These are phyloP conservation scores for Sepioteuthis lessoniana DNA, from an alignment of 2,888 invertebrate genomes.

Conservation along the genomic window DNA sequence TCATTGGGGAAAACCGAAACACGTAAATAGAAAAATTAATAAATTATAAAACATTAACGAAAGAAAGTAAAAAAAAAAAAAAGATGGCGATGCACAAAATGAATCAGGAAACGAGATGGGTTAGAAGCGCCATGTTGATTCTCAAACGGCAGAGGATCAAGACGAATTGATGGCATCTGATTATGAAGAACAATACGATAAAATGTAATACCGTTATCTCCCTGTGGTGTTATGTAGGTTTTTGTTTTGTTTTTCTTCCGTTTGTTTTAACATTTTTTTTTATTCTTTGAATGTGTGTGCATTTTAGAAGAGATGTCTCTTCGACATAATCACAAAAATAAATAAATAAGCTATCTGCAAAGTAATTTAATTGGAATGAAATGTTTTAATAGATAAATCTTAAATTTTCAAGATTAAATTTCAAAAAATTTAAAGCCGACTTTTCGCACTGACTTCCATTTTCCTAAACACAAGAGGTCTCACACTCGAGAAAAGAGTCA, in stretches of 20 bases:
- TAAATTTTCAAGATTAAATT: too few relatives aligned
- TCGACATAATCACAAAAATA: background rate
- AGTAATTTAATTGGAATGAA: too few relatives aligned
- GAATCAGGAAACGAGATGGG: background rate
- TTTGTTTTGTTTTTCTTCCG: background rate
- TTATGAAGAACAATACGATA: background rate
- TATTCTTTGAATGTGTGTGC: background rate
- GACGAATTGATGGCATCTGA: background rate
- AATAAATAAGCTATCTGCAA: too few relatives aligned
- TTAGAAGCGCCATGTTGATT: constrained; percentile 18
- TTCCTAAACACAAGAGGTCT: too few relatives aligned
- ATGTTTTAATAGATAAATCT: too few relatives aligned
- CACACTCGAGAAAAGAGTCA: too few relatives aligned
- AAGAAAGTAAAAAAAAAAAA: background rate
- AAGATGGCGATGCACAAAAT: background rate
- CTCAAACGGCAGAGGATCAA: background rate
- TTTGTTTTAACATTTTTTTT: background rate
- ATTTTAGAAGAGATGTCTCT: background rate
- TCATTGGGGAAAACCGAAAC: constrained; percentile 6
- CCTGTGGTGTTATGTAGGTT: background rate
- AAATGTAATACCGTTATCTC: constrained; percentile 33
- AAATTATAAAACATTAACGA: background rate
- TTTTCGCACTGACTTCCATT: too few relatives aligned
- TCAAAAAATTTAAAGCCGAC: too few relatives aligned
- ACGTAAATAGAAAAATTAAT: background rate